phyloP scores from a whole-genome alignment of 2,888 invertebrate species.

The Petrolisthes manimaculis region DNA sequence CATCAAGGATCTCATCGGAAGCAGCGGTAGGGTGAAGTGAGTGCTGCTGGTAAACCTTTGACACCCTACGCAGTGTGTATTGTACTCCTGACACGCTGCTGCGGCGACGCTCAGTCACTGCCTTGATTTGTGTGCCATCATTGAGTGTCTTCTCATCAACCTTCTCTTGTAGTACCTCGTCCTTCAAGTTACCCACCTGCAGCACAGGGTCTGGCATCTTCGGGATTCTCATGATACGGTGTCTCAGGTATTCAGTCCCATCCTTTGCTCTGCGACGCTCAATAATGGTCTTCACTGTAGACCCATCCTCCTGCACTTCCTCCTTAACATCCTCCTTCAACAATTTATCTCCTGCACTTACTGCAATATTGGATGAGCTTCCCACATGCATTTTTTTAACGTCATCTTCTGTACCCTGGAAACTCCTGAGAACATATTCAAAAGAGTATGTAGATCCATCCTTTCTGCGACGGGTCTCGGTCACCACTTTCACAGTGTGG shows the following conservation, averaged over 20 bases:
- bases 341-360: constrained; percentile 62
- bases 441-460: constrained; percentile 65
- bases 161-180: constrained; percentile 64
- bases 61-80: constrained; percentile 64
- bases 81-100: constrained; percentile 64
- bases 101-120: constrained; percentile 62
- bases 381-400: constrained; percentile 53
- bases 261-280: constrained; percentile 64
- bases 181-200: constrained; percentile 54
- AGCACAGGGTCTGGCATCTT: constrained; percentile 65
- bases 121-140: constrained; percentile 61
- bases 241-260: constrained; percentile 64
- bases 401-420: constrained; percentile 60
- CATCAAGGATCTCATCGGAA: constrained; percentile 61
- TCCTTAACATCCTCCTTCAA: constrained; percentile 65
- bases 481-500: constrained; percentile 53
- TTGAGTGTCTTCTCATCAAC: constrained; percentile 57
- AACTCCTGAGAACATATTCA: constrained; percentile 62
- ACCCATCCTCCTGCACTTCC: constrained; percentile 60
- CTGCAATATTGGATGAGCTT: constrained; percentile 52
- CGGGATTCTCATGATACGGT: constrained; percentile 65
- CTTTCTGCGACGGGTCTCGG: constrained; percentile 60
- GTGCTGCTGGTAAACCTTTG: constrained; percentile 54
- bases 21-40: constrained; percentile 40
- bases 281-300: constrained; percentile 60